Conservation (phyloP, 2,113 vertebrate genomes). For the Odobenus rosmarus region DNA sequence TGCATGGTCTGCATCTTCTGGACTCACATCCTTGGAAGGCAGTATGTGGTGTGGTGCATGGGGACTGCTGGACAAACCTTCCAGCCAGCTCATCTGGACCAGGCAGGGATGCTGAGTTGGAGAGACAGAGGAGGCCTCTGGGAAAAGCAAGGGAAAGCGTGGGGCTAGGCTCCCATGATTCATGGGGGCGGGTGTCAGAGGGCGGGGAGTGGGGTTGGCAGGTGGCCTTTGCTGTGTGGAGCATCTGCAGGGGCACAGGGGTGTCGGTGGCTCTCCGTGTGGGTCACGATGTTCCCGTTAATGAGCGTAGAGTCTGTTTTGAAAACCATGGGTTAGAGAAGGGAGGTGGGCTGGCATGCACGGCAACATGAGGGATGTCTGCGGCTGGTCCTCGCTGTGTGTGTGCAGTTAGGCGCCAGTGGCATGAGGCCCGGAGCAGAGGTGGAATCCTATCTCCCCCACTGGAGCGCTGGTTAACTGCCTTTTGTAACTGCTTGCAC, state of each 20-base stretch:
- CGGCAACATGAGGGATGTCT: not conserved
- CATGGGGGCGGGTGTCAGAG: not conserved
- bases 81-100: not conserved
- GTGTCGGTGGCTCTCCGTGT: not conserved
- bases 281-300: not conserved
- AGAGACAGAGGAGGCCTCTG: not conserved
- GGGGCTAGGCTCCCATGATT: not conserved
- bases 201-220: not conserved
- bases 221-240: not conserved
- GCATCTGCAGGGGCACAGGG: not conserved
- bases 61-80: not conserved
- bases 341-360: not conserved
- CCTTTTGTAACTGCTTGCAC: too few species aligned
- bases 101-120: not conserved
- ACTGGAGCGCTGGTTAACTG: too few species aligned
- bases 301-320: not conserved
- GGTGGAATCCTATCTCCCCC: too few species aligned
- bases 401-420: rapidly evolving
- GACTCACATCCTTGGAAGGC: not conserved
- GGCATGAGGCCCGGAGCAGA: rapidly evolving
- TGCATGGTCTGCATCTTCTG: not conserved
- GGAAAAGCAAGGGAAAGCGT: not conserved
- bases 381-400: not conserved
- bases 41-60: not conserved
- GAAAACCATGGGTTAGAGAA: not conserved